phyloP scores from a whole-genome alignment of 37 sponge, comb jelly and placozoan species.

The Cliona cf. orientalis region DNA sequence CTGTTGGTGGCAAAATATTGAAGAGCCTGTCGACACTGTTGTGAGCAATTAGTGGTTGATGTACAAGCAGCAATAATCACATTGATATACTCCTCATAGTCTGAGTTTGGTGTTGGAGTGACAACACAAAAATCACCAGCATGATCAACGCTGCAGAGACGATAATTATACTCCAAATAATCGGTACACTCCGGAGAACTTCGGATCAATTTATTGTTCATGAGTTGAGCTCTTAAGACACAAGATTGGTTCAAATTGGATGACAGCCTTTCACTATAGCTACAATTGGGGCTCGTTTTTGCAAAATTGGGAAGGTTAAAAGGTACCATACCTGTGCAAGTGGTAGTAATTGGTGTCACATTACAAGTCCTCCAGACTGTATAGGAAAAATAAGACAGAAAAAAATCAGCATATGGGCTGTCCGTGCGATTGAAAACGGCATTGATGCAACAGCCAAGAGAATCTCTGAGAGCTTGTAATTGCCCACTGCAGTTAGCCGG shows the following conservation, averaged over 20 bases:
- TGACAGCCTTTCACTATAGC: slow-evolving; percentile 1
- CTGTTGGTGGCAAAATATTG: slow-evolving; percentile 1
- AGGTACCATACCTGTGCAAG: neutral
- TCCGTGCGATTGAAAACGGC: slow-evolving; percentile 1
- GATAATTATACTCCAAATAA: neutral
- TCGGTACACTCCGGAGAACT: neutral
- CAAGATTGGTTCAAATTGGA: neutral
- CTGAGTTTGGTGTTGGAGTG: slow-evolving; percentile 1
- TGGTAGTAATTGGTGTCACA: neutral
- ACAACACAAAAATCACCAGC: neutral
- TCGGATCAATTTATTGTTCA: neutral
- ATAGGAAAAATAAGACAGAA: neutral
- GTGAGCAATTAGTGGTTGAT: neutral
- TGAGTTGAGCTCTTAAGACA: neutral
- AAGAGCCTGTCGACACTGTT: neutral
- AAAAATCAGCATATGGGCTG: neutral
- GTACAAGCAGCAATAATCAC: neutral
- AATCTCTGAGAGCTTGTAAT: neutral
- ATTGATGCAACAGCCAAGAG: neutral
- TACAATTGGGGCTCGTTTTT: neutral
- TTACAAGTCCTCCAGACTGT: neutral
- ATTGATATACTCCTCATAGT: neutral
- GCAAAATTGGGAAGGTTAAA: neutral
- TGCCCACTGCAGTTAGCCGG: neutral
- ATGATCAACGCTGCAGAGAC: neutral